Evolutionary conservation across 2,888 invertebrate species (phyloP).

Genomic region (Pachliopta kotzebuea): DNA sequence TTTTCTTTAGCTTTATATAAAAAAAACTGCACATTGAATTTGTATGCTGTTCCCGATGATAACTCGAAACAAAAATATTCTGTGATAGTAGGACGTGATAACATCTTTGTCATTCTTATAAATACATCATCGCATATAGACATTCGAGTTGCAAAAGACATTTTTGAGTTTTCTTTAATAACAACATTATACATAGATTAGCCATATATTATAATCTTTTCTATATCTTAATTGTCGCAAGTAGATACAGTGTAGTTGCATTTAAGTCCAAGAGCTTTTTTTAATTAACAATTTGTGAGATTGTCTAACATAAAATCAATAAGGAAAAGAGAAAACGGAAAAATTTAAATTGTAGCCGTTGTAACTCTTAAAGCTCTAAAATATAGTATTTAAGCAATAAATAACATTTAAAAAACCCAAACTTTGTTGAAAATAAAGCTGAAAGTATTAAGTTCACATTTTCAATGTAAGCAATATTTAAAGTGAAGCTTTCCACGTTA

Average conservation of each 20-base stretch:
- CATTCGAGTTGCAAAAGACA: slow-evolving; percentile 32
- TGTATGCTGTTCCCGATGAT: slow-evolving; percentile 53
- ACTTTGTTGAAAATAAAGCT: neutral
- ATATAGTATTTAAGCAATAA: neutral
- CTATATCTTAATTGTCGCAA: neutral
- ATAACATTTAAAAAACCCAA: neutral
- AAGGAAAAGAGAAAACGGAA: neutral
- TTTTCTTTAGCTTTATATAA: slow-evolving; percentile 15
- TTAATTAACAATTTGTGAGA: neutral
- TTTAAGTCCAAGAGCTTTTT: slow-evolving; percentile 11
- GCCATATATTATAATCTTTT: neutral
- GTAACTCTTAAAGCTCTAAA: slow-evolving; percentile 16
- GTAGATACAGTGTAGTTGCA: neutral
- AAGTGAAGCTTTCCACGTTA: slow-evolving; percentile 3
- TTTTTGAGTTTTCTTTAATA: slow-evolving; percentile 22
- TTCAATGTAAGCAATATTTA: slow-evolving; percentile 10
- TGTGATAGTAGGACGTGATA: slow-evolving; percentile 79
- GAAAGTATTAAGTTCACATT: slow-evolving; percentile 7
- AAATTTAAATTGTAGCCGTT: neutral
- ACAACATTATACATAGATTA: neutral
- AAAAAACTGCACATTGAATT: slow-evolving; percentile 47
- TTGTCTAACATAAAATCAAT: neutral
- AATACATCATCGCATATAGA: slow-evolving; percentile 55
- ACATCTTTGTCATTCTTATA: slow-evolving; percentile 67
- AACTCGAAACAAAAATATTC: slow-evolving; percentile 74